These are phyloP conservation scores for Amyelois transitella DNA, from an alignment of 1,140 invertebrate genomes.

Conservation along the genomic window DNA sequence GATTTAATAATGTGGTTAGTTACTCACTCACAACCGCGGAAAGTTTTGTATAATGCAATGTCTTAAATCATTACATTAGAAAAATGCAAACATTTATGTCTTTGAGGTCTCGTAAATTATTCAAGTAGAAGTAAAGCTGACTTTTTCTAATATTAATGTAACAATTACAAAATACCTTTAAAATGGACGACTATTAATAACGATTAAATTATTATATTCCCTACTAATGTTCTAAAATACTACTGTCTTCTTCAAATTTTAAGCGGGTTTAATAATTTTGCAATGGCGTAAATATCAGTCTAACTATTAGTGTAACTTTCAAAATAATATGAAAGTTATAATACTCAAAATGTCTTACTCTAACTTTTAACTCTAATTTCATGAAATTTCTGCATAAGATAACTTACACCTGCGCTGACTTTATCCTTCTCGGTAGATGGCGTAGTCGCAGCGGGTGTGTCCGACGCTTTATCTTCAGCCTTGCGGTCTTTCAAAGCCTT, in stretches of 20 bases:
- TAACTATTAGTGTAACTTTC: slow-evolving; percentile 24
- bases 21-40: slow-evolving; percentile 30
- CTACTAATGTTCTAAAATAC: slow-evolving; percentile 21
- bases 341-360: slow-evolving; percentile 23
- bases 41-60: slow-evolving; percentile 6
- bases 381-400: slow-evolving; percentile 77
- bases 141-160: background rate
- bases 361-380: slow-evolving; percentile 79
- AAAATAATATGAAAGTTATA: slow-evolving; percentile 15
- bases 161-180: background rate
- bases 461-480: slow-evolving; percentile 85
- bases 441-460: slow-evolving; percentile 78
- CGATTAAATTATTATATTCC: slow-evolving; percentile 17
- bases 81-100: background rate
- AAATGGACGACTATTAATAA: slow-evolving; percentile 24
- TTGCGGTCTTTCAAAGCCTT: slow-evolving; percentile 92
- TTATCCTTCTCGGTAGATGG: slow-evolving; percentile 79
- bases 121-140: background rate
- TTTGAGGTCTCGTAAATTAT: background rate
- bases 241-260: slow-evolving; percentile 14
- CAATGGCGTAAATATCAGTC: slow-evolving; percentile 32
- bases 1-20: slow-evolving; percentile 7
- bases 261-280: slow-evolving; percentile 32
- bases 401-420: slow-evolving; percentile 77
- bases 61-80: background rate